Evolutionary conservation across 2,888 invertebrate species (phyloP).

Genomic region (Isotomurus palustris): DNA sequence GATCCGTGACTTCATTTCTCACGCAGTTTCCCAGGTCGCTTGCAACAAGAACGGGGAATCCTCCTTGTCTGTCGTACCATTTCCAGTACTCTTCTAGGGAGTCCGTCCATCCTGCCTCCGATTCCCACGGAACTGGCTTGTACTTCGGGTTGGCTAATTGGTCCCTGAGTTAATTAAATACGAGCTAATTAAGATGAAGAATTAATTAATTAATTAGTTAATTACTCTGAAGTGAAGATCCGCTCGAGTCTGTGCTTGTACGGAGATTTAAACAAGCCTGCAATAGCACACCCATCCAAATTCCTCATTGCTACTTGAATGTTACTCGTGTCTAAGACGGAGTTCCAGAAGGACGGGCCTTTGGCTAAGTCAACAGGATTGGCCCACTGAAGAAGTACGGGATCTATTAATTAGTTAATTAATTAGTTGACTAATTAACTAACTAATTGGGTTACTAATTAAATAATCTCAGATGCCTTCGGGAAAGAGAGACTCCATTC

Average conservation of each 20-base stretch:
- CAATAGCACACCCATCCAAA: constrained; percentile 32
- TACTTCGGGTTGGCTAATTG: constrained; percentile 11
- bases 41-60: too few species aligned
- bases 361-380: constrained; percentile 18
- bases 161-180: not conserved
- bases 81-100: constrained; percentile 24
- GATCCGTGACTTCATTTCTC: too few species aligned
- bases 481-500: constrained; percentile 31
- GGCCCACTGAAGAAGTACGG: not conserved
- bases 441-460: too few species aligned
- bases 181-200: not conserved
- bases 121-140: not conserved
- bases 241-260: constrained; percentile 23
- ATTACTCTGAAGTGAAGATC: constrained; percentile 19
- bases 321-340: constrained; percentile 22
- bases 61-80: constrained; percentile 22
- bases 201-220: not conserved
- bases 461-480: too few species aligned
- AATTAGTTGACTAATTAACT: too few species aligned
- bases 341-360: constrained; percentile 29
- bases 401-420: too few species aligned
- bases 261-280: constrained; percentile 17
- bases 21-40: too few species aligned
- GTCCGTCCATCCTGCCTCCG: constrained; percentile 16
- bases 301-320: constrained; percentile 31